These are phyloP conservation scores for Andricus curvator DNA, from an alignment of 2,888 invertebrate genomes.

Conservation along the genomic window DNA sequence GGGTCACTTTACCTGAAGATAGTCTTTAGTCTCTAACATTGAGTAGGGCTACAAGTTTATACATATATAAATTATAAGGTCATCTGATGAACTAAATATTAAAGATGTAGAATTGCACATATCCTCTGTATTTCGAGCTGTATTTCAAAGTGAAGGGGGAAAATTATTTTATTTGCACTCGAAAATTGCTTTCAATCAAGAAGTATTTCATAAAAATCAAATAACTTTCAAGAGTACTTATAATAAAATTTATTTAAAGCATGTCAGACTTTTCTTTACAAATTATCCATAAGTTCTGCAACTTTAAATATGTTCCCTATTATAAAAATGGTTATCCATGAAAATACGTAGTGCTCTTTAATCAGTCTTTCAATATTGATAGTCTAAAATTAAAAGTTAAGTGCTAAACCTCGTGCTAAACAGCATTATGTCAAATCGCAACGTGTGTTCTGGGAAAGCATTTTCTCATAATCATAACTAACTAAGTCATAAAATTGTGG, in stretches of 20 bases:
- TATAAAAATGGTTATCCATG: not conserved
- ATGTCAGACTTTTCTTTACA: conserved; percentile 4
- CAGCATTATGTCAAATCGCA: not conserved
- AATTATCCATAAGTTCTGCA: not conserved
- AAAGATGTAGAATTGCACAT: not conserved
- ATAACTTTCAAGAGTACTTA: not conserved
- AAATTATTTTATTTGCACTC: not conserved
- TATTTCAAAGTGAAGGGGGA: not conserved
- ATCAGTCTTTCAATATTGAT: conserved; percentile 26
- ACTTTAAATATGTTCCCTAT: conserved; percentile 21
- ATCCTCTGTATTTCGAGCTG: not conserved
- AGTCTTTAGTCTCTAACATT: not conserved
- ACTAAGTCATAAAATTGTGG: not conserved
- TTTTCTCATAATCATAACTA: not conserved
- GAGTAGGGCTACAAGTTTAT: conserved; percentile 2
- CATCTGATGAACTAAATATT: not conserved
- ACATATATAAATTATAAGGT: conserved; percentile 4
- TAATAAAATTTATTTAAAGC: conserved; percentile 3
- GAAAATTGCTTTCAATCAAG: conserved; percentile 30
- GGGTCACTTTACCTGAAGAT: conserved; percentile 20
- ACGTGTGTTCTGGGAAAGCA: not conserved
- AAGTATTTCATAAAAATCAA: not conserved
- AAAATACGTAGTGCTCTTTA: not conserved
- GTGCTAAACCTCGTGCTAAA: not conserved
- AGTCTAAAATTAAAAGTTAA: not conserved